Evolutionary conservation across 1,140 invertebrate species (phyloP).

Genomic region (Galendromus occidentalis): DNA sequence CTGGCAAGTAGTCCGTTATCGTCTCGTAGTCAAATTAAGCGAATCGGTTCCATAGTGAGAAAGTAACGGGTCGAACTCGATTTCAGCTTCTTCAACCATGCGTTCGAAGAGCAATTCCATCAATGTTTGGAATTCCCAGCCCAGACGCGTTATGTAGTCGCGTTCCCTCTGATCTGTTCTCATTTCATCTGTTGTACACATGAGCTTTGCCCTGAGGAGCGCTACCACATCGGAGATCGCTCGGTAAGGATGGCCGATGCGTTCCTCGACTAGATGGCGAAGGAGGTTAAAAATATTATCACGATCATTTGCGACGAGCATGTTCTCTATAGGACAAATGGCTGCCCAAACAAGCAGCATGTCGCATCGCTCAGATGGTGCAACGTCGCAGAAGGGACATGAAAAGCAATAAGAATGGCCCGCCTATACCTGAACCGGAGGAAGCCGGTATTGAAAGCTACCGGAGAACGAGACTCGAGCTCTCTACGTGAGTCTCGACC

Average conservation of each 20-base stretch:
- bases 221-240: constrained; percentile 82
- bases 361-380: constrained; percentile 60
- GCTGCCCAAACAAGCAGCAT: constrained; percentile 81
- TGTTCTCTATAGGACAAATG: constrained; percentile 77
- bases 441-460: constrained; percentile 85
- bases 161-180: constrained; percentile 89
- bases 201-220: constrained; percentile 92
- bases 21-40: too few relatives aligned
- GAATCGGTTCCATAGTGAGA: too few relatives aligned
- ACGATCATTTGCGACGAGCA: constrained; percentile 91
- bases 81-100: constrained; percentile 70
- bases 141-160: constrained; percentile 89
- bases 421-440: constrained; percentile 45
- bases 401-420: constrained; percentile 65
- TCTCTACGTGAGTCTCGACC: constrained; percentile 57
- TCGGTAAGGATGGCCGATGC: constrained; percentile 91
- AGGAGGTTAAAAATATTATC: constrained; percentile 95
- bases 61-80: too few relatives aligned
- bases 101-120: constrained; percentile 94
- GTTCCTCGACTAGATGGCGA: constrained; percentile 95
- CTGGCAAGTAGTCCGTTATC: too few relatives aligned
- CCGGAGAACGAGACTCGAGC: constrained; percentile 78
- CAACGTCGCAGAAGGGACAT: constrained; percentile 62
- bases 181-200: constrained; percentile 96
- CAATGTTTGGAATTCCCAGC: constrained; percentile 96